Conservation (phyloP, 1,140 invertebrate genomes). For the Drosophila sucinea region DNA sequence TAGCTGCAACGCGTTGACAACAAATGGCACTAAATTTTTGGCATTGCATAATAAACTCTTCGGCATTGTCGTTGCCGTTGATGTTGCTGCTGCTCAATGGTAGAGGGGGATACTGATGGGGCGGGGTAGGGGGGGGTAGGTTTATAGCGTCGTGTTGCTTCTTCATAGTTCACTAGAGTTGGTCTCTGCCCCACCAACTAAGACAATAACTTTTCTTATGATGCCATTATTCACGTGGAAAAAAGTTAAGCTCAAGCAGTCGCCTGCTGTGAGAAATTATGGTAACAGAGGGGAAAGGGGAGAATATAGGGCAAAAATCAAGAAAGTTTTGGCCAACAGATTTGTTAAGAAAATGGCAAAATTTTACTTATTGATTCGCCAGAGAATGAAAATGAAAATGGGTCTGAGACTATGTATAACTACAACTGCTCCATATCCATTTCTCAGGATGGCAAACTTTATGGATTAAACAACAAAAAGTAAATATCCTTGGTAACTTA, state of each 20-base stretch:
- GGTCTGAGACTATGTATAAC: not conserved
- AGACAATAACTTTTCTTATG: constrained; percentile 74
- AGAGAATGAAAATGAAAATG: not conserved
- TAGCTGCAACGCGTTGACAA: constrained; percentile 76
- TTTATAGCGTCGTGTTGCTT: not conserved
- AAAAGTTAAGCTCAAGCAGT: constrained; percentile 54
- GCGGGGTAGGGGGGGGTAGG: not conserved
- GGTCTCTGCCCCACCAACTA: constrained; percentile 29
- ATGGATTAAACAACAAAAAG: not conserved
- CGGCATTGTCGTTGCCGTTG: constrained; percentile 29
- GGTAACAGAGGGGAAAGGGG: not conserved
- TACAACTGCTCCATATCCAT: not conserved
- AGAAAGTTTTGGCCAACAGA: constrained; percentile 1
- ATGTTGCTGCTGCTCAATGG: constrained; percentile 40
- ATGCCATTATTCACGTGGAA: constrained; percentile 78
- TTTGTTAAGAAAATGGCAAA: constrained; percentile 1
- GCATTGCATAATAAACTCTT: constrained; percentile 76
- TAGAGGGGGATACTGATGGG: not conserved
- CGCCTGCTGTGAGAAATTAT: constrained; percentile 41
- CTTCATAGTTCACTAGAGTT: constrained; percentile 46
- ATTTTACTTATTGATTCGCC: not conserved
- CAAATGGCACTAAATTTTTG: constrained; percentile 78
- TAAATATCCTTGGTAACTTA: not conserved
- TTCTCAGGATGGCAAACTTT: not conserved
- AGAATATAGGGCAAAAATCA: not conserved